Percentiles rank a stretch among this genome's conserved stretches.
Evolutionary conservation across 2,113 vertebrate species (phyloP).

Genomic region (Colinus virginianus): DNA sequence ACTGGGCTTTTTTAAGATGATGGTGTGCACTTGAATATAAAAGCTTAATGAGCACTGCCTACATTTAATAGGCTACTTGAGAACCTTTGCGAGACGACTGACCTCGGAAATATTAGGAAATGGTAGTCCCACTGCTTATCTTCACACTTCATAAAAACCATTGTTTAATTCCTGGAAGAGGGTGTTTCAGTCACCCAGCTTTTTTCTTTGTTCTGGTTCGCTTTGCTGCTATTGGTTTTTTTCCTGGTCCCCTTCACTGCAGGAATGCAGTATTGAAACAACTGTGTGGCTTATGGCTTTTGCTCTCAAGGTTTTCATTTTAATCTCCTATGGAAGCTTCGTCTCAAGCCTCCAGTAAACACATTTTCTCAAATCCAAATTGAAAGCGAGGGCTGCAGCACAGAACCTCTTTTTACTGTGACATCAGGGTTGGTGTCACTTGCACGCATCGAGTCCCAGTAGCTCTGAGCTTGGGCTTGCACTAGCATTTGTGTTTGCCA

Average conservation of each 20-base stretch:
- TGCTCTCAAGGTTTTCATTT: background rate
- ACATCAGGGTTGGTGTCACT: background rate
- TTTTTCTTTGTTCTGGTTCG: conserved; percentile 20
- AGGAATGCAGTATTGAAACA: background rate
- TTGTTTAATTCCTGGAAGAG: conserved; percentile 58
- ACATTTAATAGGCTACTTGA: conserved; percentile 9
- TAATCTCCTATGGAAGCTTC: background rate
- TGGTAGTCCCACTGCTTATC: conserved; percentile 28
- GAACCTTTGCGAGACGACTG: conserved; percentile 2
- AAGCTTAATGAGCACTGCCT: background rate
- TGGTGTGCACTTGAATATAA: background rate
- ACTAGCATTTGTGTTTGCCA: background rate
- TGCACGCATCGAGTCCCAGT: accelerated
- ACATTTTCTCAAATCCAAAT: background rate
- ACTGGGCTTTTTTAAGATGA: background rate
- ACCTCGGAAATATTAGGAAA: conserved; percentile 28
- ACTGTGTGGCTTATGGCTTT: background rate
- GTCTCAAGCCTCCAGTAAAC: background rate
- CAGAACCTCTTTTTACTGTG: background rate
- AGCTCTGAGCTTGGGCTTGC: background rate
- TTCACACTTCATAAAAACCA: conserved; percentile 40
- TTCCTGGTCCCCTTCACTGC: background rate
- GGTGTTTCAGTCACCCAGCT: background rate
- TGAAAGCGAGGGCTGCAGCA: accelerated
- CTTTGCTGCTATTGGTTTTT: conserved; percentile 18